Percentiles rank a stretch among this genome's conserved stretches.
These are phyloP conservation scores for Onychorhynchus coronatus DNA, from an alignment of 2,113 vertebrate genomes.

Conservation along the genomic window DNA sequence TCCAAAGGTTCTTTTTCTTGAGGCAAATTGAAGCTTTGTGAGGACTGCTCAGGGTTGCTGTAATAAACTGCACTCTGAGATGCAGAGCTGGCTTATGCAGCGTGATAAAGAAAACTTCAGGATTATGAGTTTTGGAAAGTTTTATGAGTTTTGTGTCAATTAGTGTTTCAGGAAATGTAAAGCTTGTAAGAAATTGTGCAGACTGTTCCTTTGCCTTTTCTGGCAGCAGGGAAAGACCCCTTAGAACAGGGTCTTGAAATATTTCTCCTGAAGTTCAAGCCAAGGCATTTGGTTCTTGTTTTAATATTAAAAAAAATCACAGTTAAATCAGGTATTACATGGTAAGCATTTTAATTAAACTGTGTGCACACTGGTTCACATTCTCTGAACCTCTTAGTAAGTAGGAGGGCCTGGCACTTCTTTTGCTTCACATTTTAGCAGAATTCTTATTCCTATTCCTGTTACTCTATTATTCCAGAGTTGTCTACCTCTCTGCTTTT, in stretches of 20 bases:
- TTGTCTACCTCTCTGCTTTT: neutral
- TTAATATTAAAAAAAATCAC: neutral
- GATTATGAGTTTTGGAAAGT: neutral
- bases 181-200: neutral
- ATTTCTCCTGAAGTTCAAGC: neutral
- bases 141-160: no score
- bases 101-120: neutral
- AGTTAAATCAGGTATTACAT: neutral
- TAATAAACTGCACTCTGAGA: neutral
- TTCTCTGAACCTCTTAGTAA: neutral
- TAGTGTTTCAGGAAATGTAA: neutral
- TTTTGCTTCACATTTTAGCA: neutral
- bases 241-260: neutral
- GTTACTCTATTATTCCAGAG: neutral
- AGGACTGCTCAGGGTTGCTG: neutral
- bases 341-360: neutral
- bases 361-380: neutral
- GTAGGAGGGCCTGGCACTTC: neutral
- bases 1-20: neutral
- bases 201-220: neutral
- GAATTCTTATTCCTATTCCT: neutral
- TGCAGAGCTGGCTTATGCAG: neutral
- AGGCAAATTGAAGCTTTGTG: neutral
- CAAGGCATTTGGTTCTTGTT: neutral
- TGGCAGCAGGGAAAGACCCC: neutral